Percentiles rank a stretch among this genome's conserved stretches.
phyloP scores from a whole-genome alignment of 2,888 invertebrate genomes.

The Mechanitis messenoides region DNA sequence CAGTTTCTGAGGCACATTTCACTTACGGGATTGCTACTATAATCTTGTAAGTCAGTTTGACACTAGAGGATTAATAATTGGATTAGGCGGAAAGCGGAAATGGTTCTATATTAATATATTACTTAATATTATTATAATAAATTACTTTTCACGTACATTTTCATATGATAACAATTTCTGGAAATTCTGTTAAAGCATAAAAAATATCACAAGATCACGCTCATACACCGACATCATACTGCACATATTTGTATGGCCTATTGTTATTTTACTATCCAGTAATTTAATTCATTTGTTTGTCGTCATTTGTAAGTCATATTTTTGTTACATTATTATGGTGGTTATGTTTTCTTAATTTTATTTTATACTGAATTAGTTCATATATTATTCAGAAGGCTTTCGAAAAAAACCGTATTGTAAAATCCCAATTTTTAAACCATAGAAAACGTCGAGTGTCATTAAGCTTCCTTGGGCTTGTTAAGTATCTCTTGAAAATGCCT shows the following conservation, averaged over 20 bases:
- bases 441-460: neutral
- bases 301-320: neutral
- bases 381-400: too few relatives aligned
- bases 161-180: too few relatives aligned
- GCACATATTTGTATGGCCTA: too few relatives aligned
- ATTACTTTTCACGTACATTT: too few relatives aligned
- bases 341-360: too few relatives aligned
- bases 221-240: too few relatives aligned
- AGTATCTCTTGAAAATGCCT: slow-evolving; percentile 2
- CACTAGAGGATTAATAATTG: neutral
- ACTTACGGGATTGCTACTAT: slow-evolving; percentile 11
- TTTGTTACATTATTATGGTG: neutral
- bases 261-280: too few relatives aligned
- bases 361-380: too few relatives aligned
- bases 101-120: neutral
- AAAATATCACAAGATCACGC: too few relatives aligned
- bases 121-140: too few relatives aligned
- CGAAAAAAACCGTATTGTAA: neutral
- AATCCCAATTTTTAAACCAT: neutral
- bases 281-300: too few relatives aligned
- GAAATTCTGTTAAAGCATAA: too few relatives aligned
- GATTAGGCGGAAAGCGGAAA: slow-evolving; percentile 3
- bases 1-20: slow-evolving; percentile 13
- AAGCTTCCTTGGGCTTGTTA: neutral
- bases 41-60: slow-evolving; percentile 8